Base-by-base conservation (phyloP, 2,797 vertebrate species). In the Hippocampus kuda region DNA sequence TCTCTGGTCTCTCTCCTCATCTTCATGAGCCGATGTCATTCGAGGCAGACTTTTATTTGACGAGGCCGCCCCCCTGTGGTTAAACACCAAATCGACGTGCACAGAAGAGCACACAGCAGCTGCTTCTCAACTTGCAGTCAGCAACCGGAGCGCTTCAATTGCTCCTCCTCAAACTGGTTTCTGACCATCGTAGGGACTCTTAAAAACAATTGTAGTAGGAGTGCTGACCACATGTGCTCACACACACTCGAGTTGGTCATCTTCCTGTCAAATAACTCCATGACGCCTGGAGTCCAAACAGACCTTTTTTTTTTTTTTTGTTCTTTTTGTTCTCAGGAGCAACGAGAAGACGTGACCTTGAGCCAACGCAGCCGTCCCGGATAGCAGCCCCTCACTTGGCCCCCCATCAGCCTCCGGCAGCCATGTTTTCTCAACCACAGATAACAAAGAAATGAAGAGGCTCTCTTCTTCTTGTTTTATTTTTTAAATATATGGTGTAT, bases 51-150 rank as follows among this genome's bases (percentile, higher is more conserved):
- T 75, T 80, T 72, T 76, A 66, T 83, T 65, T 73, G 83, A 65
- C 76, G 75, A 86, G 72, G 72, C 0, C 67, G 77, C 86, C 87
- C 87, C 84, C 87, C 88, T 70, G 84, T 87, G 88, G 70, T 76
- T 46, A 76, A 63, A 70, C 44, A 15, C 1, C 18, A 62, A 59
- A 77, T 65, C 61, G 20, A 26, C 12, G 34, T 18, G 1, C 44
- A 6, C 20, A n/a, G 5, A 9, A n/a, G 5, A 61, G 2, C n/a
- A 12, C 9, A 0, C 20, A 7, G 20, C 34, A 6, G n/a, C 12
- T 8, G 34, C 34, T 41, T 63, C 41, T 15, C 41, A 16, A 38
- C 41, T 64, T 22, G 24, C 2, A 46, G 9, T 41, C 22, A 24
- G 49, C 20, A 51, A 20, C 49, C 18, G 5, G 49, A 51, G 49